Base-by-base conservation (phyloP, 1,140 invertebrate species). In the Drosophila arizonae region DNA sequence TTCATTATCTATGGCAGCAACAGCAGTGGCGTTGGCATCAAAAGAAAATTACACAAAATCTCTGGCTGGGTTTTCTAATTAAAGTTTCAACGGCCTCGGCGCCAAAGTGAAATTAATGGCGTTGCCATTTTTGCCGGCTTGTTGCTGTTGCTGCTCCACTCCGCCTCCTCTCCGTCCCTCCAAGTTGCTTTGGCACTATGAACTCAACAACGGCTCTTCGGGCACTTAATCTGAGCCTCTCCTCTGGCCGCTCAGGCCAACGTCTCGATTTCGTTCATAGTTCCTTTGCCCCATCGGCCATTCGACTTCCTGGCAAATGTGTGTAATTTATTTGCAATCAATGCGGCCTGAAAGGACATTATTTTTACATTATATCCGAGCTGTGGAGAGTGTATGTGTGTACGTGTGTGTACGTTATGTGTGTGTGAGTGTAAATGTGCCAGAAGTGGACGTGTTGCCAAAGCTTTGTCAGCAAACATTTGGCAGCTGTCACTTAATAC, bases 251-350 rank as follows among this genome's bases (percentile, higher is more conserved):
- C 48, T 41, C 8, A 30, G 28, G 13, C 45, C 4, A 1, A n/a
- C 57, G 8, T 52, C 33, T 52, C 61, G 24, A 17, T 28, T n/a
- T 48, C 28, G 28, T 21, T 17, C 46, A 1, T 10, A 43, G 21
- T 41, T 48, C 8, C 26, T 33, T 45, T 39, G 17, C 17, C 28
- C 41, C 50, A 30, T 62, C 60, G 54, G 39, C 64, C 45, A 39
- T 54, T 50, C 36, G n/a, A 10, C 39, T 63, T 55, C 69, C 30
- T 48, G 39, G 50, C 66, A 71, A 71, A 71, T 85, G 67, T 79
- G 68, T 76, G 82, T 87, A 80, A 87, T 87, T 88, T 87, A 87
- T 87, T 87, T 88, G 84, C 85, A 82, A 87, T 87, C 84, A 88
- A 87, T 87, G 84, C 73, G 72, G 84, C 79, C 84, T 55, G 61